phyloP scores from a whole-genome alignment of 2,113 vertebrate genomes.

The Chloropsis cyanopogon region DNA sequence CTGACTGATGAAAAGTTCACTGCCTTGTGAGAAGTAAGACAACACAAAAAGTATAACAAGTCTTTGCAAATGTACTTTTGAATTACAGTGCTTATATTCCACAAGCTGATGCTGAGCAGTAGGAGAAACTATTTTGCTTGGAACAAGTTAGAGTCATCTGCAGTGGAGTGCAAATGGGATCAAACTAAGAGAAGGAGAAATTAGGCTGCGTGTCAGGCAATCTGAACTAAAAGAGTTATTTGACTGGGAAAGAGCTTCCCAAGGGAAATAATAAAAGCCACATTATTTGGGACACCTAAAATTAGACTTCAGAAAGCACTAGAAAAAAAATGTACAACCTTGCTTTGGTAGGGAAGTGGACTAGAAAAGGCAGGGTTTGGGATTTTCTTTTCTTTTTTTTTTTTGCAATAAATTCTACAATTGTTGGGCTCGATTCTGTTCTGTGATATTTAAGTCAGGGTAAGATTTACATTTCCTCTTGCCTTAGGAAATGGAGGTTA shows the following conservation, averaged over 20 bases:
- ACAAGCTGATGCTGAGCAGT: neutral
- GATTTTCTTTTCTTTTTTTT: neutral
- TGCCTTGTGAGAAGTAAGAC: neutral
- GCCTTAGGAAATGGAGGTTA: neutral
- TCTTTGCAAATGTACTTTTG: neutral
- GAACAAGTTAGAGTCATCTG: neutral
- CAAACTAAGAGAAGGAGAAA: constrained; percentile 17
- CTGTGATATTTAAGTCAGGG: neutral
- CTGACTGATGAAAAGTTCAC: neutral
- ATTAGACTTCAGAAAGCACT: constrained; percentile 29
- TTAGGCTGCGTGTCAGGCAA: constrained; percentile 29
- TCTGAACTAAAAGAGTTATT: neutral
- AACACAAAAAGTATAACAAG: neutral
- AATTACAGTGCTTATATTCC: neutral
- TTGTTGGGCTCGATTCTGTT: neutral
- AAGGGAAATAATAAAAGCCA: constrained; percentile 31
- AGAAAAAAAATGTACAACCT: constrained; percentile 32
- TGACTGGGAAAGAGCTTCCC: constrained; percentile 23
- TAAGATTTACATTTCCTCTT: neutral
- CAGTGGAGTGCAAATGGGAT: neutral
- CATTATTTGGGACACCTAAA: constrained; percentile 60
- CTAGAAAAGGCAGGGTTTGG: neutral
- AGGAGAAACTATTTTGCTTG: neutral
- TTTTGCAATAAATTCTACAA: neutral
- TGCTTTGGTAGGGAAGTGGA: neutral